Conservation (phyloP, 2,888 invertebrate species). For the Agrilus mali region DNA sequence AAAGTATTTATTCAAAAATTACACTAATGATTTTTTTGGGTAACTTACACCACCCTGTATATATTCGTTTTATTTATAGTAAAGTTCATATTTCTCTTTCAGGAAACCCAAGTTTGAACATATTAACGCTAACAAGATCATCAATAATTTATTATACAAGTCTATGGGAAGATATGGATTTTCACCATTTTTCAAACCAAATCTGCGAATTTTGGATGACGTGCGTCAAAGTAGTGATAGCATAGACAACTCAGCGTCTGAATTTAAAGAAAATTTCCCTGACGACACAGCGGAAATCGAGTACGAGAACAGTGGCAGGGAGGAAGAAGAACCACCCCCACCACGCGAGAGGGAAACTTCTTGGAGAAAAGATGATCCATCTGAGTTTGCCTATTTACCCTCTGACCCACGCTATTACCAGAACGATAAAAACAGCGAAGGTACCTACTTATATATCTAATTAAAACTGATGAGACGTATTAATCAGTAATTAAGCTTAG, state of each 20-base stretch:
- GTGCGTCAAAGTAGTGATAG: conserved; percentile 10
- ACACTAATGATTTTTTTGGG: too few relatives aligned
- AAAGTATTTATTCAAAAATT: too few relatives aligned
- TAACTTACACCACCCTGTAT: too few relatives aligned
- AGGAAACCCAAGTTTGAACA: too few relatives aligned
- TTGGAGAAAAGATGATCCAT: conserved; percentile 19
- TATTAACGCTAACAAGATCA: too few relatives aligned
- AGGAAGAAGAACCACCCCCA: conserved; percentile 6
- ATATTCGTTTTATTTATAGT: too few relatives aligned
- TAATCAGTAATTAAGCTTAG: not conserved
- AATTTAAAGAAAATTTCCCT: not conserved
- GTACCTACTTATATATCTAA: too few relatives aligned
- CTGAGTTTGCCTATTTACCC: conserved; percentile 30
- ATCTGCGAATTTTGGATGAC: conserved; percentile 20
- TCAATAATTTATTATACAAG: too few relatives aligned
- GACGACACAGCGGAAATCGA: conserved; percentile 9
- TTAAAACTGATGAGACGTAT: not conserved
- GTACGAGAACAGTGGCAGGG: conserved; percentile 10
- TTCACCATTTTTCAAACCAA: conserved; percentile 10
- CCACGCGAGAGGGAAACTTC: conserved; percentile 2
- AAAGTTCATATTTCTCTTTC: too few relatives aligned
- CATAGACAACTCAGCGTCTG: not conserved
- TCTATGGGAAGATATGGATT: too few relatives aligned
- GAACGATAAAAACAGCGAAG: conserved; percentile 11
- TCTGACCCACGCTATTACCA: conserved; percentile 29